Base-by-base conservation (phyloP, 1,140 invertebrate genomes). In the Centruroides sculpturatus region DNA sequence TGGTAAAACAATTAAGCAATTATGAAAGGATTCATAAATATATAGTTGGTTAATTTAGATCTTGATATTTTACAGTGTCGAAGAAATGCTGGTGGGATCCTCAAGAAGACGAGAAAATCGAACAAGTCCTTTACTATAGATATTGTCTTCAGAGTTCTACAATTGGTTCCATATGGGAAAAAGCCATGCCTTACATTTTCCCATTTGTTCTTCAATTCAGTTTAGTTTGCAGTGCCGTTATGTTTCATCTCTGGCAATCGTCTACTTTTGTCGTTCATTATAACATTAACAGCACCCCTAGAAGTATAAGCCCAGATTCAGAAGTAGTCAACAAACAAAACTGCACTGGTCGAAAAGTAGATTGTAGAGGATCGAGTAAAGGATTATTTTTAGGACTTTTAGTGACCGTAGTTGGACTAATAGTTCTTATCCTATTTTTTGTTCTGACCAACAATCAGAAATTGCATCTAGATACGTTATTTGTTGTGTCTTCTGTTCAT, bases 391-490 rank as follows among this genome's bases (percentile, higher is more conserved):
- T 82, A 1, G 81, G 81, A 1, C 75, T 83, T 4, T 71, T 83
- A 0, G 80, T 79, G 53, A 74, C 82, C 61, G 81, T 82, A 2
- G 77, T 78, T 4, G 79, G 79, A 0, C 80, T 82, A 36, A 79
- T 83, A 1, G 77, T 82, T 11, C 76, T 82, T 9, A 76, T 83
- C n/a, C 80, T 83, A 13, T 83, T 82, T 67, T 75, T 82, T 46
- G 81, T 83, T 6, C 79, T 82, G 47, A 78, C 80, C 53, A 78
- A 80, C 52, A 77, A 81, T 58, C 71, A 74, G 13, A 76, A 79
- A 56, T 81, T 82, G 47, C 76, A 53, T 58, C 73, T 8, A 59
- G 73, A 60, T 72, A 76, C 73, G 23, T 67, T 76, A 51, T 74
- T 74, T 11, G 67, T 66, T 48, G 67, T 64, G 55, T 69, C 70